Base-by-base conservation (phyloP, 35 echinoderm and acorn worm species). In the Amphiura filiformis region DNA sequence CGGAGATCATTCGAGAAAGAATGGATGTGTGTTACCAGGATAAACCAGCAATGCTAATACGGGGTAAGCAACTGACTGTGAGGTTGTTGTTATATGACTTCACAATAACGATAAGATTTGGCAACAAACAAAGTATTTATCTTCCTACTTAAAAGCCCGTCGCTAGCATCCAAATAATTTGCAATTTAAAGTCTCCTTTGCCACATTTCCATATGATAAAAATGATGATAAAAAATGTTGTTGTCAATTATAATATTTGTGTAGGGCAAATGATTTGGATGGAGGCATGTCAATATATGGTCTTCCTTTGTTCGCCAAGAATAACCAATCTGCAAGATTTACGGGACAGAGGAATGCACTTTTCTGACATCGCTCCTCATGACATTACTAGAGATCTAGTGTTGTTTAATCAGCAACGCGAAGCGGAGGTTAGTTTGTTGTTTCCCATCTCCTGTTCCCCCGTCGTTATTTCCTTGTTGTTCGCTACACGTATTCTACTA, bases 251-350 rank as follows among this genome's bases (percentile, higher is more conserved):
- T 9, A 47, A 47, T 47, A 17, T 17, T 9, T 47, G 41, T 47
- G 17, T 78, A 97, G 95, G 95, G 2, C 95, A 97, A 80, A 97
- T 97, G 65, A 32, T 97, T 37, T 87, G 91, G 91, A 90, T 97
- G 84, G 82, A 90, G 22, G 34, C 17, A 7, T 77, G 77, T 13
- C 28, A 76, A 20, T 49, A 86, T 32, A 90, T 97, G 65, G 65
- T 86, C 0, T 97, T 97, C 76, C 52, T 97, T 0, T 89, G 84
- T 1, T 97, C 95, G 0, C 95, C 95, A 2, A 52, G 84, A 17
- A 44, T 97, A 15, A 91, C 88, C 14, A 83, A 82, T 52, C 76
- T 97, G 0, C n/a, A 70, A 2, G 95, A 97, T n/a, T 80, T 93
- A 2, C 36, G 37, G 38, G 39, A 80, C n/a, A 86, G 79, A 44